Base-by-base conservation (phyloP, 2,888 invertebrate genomes). In the Furcula furcula region DNA sequence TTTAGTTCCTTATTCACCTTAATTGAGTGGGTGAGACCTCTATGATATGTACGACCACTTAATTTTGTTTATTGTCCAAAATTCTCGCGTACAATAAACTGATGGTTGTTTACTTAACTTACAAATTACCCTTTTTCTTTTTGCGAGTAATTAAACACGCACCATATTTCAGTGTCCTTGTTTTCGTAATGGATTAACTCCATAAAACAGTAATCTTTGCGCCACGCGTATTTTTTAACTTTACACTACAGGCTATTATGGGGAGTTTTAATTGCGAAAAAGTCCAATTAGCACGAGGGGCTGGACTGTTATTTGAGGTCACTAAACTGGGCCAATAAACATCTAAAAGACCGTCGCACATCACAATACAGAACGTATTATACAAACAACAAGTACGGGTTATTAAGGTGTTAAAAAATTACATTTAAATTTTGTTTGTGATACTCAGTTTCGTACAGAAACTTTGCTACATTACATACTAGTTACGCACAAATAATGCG, bases 191-290 rank as follows among this genome's bases (percentile, higher is more conserved):
- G 23, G 23, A 23, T 23, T 23, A 23, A 6, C 23, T 23, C 12
- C 23, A 12, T 23, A 23, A 23, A 23, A 23, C 3, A 13, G 23
- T 23, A 23, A 23, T 23, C 23, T 13, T 23, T 12, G 7, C 1
- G 23, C 12, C 7, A 12, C 12, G 11, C 6, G 12, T 23, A 23
- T 12, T 23, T 23, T 23, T 23, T 12, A 28, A 12, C 11, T 28
- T 10, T 7, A 16, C 10, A 27, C 14, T 9, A 14, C 6, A 16
- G 5, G n/a, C 10, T 27, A 4, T 36, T 46, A 49, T 49, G 43
- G 41, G 49, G 40, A 36, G 44, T 44, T 53, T 50, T 47, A 44
- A 53, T 53, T 53, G 38, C 35, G 22, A 41, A 48, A 47, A 44
- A 50, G 11, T 53, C 47, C 47, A 53, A 53, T 53, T 53, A 53